Evolutionary conservation across 2,888 invertebrate species (phyloP).

Genomic region (Patella depressa): DNA sequence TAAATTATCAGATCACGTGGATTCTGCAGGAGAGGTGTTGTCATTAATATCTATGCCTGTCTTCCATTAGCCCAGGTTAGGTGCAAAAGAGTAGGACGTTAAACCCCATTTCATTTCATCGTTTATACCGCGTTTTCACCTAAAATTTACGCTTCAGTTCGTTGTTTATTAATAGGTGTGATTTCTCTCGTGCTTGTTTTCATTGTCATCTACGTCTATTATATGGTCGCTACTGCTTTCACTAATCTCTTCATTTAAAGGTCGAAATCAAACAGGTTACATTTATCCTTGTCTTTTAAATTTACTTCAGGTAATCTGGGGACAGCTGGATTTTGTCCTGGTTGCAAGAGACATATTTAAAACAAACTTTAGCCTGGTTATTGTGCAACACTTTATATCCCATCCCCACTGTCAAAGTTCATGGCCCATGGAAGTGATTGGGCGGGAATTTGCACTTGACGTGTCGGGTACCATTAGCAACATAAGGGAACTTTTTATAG

Average conservation of each 20-base stretch:
- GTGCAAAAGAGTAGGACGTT: no score
- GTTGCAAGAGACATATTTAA: neutral
- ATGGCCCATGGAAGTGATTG: neutral
- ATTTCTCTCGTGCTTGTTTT: no score
- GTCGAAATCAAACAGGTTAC: neutral
- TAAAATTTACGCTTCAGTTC: neutral
- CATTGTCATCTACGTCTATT: no score
- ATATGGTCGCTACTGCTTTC: no score
- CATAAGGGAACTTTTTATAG: neutral
- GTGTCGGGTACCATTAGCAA: neutral
- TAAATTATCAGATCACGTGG: no score
- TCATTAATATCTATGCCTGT: no score
- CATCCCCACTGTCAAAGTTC: neutral
- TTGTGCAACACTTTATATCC: neutral
- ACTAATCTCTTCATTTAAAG: neutral
- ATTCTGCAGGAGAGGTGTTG: no score
- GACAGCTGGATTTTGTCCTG: neutral
- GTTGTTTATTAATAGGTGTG: neutral
- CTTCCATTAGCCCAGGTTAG: no score
- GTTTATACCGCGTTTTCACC: no score
- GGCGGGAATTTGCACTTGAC: neutral
- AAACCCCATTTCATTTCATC: no score
- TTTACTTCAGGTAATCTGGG: neutral
- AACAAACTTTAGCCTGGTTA: neutral
- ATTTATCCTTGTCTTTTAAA: neutral